Evolutionary conservation across 1,140 invertebrate species (phyloP).

Genomic region (Ostrea denselamellosa): DNA sequence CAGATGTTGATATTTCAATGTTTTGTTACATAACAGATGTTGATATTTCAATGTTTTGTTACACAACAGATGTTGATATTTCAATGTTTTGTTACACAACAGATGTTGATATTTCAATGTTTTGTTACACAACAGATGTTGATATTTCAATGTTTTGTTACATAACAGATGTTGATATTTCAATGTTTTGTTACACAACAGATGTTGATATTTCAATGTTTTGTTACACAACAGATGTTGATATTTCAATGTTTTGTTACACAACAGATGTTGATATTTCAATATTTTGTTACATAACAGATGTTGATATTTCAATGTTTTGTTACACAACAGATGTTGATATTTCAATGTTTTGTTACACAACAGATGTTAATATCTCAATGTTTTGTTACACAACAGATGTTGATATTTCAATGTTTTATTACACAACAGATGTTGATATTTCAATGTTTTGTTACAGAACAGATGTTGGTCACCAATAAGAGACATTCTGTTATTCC

Average conservation of each 20-base stretch:
- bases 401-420: constrained; percentile 75
- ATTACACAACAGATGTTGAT: no score
- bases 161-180: no score
- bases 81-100: no score
- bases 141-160: no score
- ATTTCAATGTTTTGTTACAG: not conserved
- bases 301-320: constrained; percentile 76
- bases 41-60: not conserved
- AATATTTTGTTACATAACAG: constrained; percentile 51
- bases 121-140: no score
- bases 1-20: no score
- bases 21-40: not conserved
- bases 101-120: constrained; percentile 77
- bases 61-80: constrained; percentile 50
- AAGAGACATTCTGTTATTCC: constrained; percentile 82
- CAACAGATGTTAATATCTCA: constrained; percentile 78
- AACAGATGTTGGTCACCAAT: constrained; percentile 81
- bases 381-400: constrained; percentile 56
- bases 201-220: not conserved
- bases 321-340: not conserved
- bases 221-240: not conserved
- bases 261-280: constrained; percentile 77
- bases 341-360: not conserved
- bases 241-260: not conserved
- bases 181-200: not conserved